phyloP scores from a whole-genome alignment of 2,113 vertebrate genomes.

The Macroglossus sobrinus region DNA sequence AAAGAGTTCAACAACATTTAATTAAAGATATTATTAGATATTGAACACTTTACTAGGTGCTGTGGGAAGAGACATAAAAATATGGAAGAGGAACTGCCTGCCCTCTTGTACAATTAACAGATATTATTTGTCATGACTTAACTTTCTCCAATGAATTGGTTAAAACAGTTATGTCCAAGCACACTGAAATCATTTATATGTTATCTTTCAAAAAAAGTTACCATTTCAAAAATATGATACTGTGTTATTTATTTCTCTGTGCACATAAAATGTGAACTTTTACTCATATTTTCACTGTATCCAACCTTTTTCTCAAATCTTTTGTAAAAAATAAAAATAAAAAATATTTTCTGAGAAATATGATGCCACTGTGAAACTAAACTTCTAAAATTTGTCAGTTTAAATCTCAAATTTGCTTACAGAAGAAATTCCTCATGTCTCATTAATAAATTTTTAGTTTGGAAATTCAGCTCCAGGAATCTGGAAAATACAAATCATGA shows the following conservation, averaged over 20 bases:
- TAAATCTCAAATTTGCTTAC: background rate
- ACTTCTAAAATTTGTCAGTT: background rate
- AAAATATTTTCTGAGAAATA: background rate
- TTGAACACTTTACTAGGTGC: background rate
- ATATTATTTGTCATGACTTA: background rate
- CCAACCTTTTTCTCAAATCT: background rate
- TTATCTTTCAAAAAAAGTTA: background rate
- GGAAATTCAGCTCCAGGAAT: background rate
- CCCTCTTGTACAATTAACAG: background rate
- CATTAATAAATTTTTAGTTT: slow-evolving; percentile 13
- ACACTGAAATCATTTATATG: background rate
- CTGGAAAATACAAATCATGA: background rate
- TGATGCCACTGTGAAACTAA: background rate
- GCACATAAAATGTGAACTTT: background rate
- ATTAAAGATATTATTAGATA: background rate
- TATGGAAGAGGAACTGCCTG: background rate
- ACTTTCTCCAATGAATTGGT: background rate
- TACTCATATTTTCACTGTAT: background rate
- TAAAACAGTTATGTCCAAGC: background rate
- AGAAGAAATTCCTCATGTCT: background rate
- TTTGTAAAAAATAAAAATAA: background rate
- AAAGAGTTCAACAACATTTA: background rate
- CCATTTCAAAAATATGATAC: background rate
- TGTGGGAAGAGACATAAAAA: background rate
- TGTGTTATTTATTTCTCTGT: background rate